Evolutionary conservation across 2,888 invertebrate genomes (phyloP), one percentile per base, ranked within the genome.

Genomic region (Argyresthia albistria): DNA sequence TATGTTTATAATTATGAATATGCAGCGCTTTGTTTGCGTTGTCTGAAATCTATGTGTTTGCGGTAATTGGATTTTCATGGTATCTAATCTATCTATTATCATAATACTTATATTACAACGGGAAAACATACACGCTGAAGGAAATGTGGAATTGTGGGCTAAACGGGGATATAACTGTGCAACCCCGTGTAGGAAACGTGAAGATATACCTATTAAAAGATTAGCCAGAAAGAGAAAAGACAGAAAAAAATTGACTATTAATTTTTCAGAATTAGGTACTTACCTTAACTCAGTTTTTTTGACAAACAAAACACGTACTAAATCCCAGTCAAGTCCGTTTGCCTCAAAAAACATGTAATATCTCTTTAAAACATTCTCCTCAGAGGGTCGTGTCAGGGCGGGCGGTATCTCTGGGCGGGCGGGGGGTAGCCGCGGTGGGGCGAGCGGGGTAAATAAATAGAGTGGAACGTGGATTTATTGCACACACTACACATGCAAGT

Each of bases 391-490:
- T 10, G 48, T 37, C 9, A 50, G 65, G 66, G 63, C 59, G 60
- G 65, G 57, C 47, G 57, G 54, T 25, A 25, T 25, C 25, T 25
- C 25, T 25, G 25, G 25, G 25, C 25, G 25, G 25, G 25, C 6
- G 25, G 25, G 25, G 25, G 25, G 25, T 4, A 25, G 25, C 25
- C 6, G 25, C 60, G 61, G 63, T 56, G 60, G 59, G 60, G 58
- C 58, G 57, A 63, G 65, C 62, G 59, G 62, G 59, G 76, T 79
- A 81, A 81, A 82, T 84, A 84, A 81, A 82, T 82, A 80, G 69
- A 76, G 65, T 65, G 67, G 69, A 74, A 76, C 76, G 69, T 65
- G 70, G 77, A 84, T 84, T 83, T 84, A 83, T 84, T 77, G 76
- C 80, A 68, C 73, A 71, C 73, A 39, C 39, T 39, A 39, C n/a